Conservation (phyloP, 2,113 vertebrate genomes). For the Ursus arctos region DNA sequence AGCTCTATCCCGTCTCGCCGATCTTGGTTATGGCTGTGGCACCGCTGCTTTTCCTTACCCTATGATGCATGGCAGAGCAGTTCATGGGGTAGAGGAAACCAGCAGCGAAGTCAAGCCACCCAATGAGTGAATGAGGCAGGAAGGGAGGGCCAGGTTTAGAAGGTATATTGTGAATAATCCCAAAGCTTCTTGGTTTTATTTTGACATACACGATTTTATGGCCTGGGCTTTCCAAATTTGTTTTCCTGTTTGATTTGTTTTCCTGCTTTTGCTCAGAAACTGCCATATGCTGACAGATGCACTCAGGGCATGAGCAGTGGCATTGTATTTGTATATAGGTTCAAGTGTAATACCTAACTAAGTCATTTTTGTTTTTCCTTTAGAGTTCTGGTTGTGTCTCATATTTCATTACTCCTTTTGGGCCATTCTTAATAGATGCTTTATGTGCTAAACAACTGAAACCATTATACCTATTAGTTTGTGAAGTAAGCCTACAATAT, state of each 20-base stretch:
- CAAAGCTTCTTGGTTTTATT: conserved; percentile 83
- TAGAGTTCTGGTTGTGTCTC: conserved; percentile 64
- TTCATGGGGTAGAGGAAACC: conserved; percentile 91
- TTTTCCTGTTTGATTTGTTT: conserved; percentile 58
- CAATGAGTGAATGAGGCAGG: conserved; percentile 88
- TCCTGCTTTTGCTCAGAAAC: conserved; percentile 71
- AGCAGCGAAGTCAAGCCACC: conserved; percentile 93
- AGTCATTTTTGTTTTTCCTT: conserved; percentile 72
- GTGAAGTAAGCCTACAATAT: conserved; percentile 71
- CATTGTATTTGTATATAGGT: conserved; percentile 66
- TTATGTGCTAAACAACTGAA: conserved; percentile 76
- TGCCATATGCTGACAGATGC: conserved; percentile 69
- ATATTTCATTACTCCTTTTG: conserved; percentile 68
- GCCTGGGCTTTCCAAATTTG: conserved; percentile 81
- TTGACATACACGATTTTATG: conserved; percentile 77
- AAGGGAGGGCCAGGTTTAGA: conserved; percentile 52
- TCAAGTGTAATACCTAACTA: conserved; percentile 70
- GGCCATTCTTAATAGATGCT: conserved; percentile 73
- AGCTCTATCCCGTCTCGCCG: conserved; percentile 96
- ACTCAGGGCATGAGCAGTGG: conserved; percentile 72
- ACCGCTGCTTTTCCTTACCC: conserved; percentile 96
- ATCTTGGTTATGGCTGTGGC: conserved; percentile 95
- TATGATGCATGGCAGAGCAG: conserved; percentile 93
- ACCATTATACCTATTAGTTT: conserved; percentile 78
- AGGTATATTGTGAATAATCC: conserved; percentile 69